Base-by-base conservation (phyloP, 2,113 vertebrate species). In the Paramisgurnus dabryanus region DNA sequence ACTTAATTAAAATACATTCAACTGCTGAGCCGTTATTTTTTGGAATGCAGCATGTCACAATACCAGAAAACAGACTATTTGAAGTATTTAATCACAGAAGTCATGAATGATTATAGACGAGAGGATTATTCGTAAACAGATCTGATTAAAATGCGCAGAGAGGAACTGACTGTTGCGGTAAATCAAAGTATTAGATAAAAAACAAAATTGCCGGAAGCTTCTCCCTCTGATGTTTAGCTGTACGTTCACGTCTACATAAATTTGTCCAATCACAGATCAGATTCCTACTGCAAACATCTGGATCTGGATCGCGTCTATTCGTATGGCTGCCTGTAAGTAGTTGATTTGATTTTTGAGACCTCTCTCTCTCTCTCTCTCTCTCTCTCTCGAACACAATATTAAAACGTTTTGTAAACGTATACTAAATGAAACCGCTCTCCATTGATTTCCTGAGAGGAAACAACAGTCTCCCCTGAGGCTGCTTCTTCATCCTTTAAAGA, bases 381-480 rank as follows among this genome's bases (percentile, higher is more conserved):
- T 47, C 4, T 3, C 58, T 55, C 41, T 40, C 27, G 27, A 74
- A 43, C n/a, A n/a, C 63, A 4, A 7, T 63, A 75, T 75, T 61
- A 75, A 47, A 75, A 63, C 12, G 6, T 43, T 75, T 75, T 34
- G 57, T 63, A 47, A 12, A 9, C 57, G 11, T 18, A 63, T 75
- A 63, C 57, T 15, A 75, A 75, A 75, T 61, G 57, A 75, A 75
- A 75, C 72, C 47, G 58, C 57, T 75, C 41, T 45, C 72, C 72
- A 75, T 75, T 75, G 72, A 75, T 75, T 75, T 75, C 72, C 72
- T 63, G 13, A 58, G 72, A 75, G 58, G 72, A 63, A 75, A 75
- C 72, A 63, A 75, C 57, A 60, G 57, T 75, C 41, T 63, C 58
- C 72, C 72, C 58, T 7, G 12, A 75, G 72, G 72, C 57, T 63